Evolutionary conservation across 2,113 vertebrate genomes (phyloP).

Genomic region (Atractosteus spatula): DNA sequence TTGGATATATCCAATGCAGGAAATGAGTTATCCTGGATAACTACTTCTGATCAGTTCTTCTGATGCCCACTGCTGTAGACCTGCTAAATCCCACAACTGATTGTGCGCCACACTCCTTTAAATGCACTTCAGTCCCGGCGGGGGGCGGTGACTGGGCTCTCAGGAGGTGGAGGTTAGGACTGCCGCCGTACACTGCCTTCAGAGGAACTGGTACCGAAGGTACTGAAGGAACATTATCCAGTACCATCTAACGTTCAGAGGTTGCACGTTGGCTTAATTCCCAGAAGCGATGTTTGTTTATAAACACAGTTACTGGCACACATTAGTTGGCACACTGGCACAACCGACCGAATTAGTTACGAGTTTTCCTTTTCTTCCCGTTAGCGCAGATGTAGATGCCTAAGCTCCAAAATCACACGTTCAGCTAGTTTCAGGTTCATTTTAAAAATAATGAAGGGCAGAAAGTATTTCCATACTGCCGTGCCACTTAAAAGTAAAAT

Average conservation of each 20-base stretch:
- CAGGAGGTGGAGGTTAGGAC: background rate
- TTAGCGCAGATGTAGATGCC: no score
- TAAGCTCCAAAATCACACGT: no score
- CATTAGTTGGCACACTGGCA: no score
- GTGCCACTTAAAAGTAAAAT: no score
- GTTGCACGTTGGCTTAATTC: no score
- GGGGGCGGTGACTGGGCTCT: constrained; percentile 43
- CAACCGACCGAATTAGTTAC: no score
- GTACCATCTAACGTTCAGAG: background rate
- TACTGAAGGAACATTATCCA: background rate
- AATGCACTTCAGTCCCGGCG: constrained; percentile 21
- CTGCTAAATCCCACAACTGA: background rate
- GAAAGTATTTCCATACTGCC: no score
- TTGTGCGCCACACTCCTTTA: constrained; percentile 37
- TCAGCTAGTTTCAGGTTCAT: no score
- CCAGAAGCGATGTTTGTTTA: constrained; percentile 20
- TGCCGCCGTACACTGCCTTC: background rate
- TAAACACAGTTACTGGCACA: no score
- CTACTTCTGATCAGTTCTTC: background rate
- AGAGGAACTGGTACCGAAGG: background rate
- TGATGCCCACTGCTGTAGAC: constrained; percentile 6
- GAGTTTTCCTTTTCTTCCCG: no score
- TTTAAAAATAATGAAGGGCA: no score
- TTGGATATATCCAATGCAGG: constrained; percentile 20
- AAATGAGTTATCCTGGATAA: background rate